Evolutionary conservation across 2,888 invertebrate genomes (phyloP).

Genomic region (Drosophila kokeensis): DNA sequence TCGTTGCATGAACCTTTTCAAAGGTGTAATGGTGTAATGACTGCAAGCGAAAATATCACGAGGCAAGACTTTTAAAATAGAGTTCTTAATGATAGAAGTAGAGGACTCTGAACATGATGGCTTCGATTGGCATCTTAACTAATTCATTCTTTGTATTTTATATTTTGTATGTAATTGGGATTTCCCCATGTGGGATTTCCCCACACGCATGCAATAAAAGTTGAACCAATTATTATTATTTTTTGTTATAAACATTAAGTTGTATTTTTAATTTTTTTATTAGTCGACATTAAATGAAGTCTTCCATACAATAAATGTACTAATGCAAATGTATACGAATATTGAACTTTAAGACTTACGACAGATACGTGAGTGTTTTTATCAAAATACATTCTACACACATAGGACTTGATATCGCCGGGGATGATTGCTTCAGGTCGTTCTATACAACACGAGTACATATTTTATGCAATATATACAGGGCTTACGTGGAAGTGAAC

Average conservation of each 20-base stretch:
- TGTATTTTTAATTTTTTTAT: background rate
- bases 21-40: background rate
- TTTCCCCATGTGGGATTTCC: no score
- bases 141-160: no score
- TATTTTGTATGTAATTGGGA: no score
- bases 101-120: background rate
- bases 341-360: background rate
- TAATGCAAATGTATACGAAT: background rate
- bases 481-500: background rate
- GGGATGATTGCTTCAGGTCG: background rate
- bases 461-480: background rate
- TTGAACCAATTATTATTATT: no score
- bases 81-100: background rate
- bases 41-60: background rate
- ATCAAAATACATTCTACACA: background rate
- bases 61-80: background rate
- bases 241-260: background rate
- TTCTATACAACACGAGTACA: background rate
- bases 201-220: no score
- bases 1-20: background rate
- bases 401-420: background rate
- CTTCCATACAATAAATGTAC: background rate
- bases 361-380: background rate
- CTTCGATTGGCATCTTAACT: background rate
- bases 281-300: background rate